Evolutionary conservation across 2,888 invertebrate genomes (phyloP), one percentile per base, ranked within the genome.

Genomic region (Lamproptera curius): DNA sequence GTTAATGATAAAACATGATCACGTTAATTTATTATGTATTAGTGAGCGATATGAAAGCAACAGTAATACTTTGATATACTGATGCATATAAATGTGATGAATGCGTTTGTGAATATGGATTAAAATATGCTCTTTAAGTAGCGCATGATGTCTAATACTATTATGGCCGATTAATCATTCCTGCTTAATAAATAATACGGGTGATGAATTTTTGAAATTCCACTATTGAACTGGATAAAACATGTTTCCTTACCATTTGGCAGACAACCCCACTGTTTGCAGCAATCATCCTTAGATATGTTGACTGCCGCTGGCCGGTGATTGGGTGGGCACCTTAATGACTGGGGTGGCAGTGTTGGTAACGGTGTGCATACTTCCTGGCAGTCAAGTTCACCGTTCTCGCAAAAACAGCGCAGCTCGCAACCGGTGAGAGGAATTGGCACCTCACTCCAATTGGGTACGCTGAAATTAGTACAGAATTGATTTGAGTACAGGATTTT

Each of bases 301-400:
- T 92, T 91, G 51, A 91, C 89, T 36, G 89, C 85, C 2, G 90
- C 84, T 0, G 95, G 89, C 4, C 90, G 87, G 11, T 93, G 93
- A 57, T 90, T 84, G 0, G 92, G 90, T 4, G 92, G 91, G 65
- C 97, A 97, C 1, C 91, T 90, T 49, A 97, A 75, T 45, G 89
- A 90, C 20, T 91, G 81, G 0, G 97, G 96, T 0, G 97, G 96
- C 17, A 92, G 62, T 0, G 93, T 91, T 0, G 94, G 86, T 0
- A 96, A 90, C 0, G 94, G 93, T 1, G 93, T 91, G 77, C 97
- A 97, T 10, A 92, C 91, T 28, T 93, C 92, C 56, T 94, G 93
- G 63, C 97, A 97, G 53, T 95, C 94, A 13, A 97, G 89, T 56
- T 94, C 94, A 11, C 97, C 96, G 74, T 93, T 93, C 72, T 96